phyloP scores from a whole-genome alignment of 37 sponge, comb jelly and placozoan species.

The Agelas oroides region DNA sequence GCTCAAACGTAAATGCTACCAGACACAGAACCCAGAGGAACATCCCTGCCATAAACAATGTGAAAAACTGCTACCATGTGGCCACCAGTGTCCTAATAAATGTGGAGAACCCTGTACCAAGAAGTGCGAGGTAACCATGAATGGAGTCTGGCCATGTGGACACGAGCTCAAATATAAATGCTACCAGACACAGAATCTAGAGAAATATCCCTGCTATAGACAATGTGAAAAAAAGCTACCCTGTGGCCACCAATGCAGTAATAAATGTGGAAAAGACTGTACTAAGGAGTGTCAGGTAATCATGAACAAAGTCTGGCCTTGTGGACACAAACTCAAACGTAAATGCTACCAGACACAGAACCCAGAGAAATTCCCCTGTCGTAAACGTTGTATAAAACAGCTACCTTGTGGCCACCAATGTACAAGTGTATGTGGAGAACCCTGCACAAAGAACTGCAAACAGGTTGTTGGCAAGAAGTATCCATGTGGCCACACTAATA shows the following conservation, averaged over 20 bases:
- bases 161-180: background rate
- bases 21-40: background rate
- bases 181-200: background rate
- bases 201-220: constrained; percentile 20
- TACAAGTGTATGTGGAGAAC: constrained; percentile 41
- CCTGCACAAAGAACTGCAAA: too few relatives aligned
- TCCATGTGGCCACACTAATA: constrained; percentile 46
- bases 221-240: constrained; percentile 48
- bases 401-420: constrained; percentile 75
- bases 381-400: constrained; percentile 18
- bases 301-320: background rate
- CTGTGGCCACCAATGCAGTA: constrained; percentile 48
- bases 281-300: background rate
- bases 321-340: constrained; percentile 21
- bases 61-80: constrained; percentile 57
- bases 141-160: background rate
- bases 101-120: constrained; percentile 52
- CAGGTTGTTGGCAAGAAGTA: background rate
- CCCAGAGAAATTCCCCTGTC: constrained; percentile 56
- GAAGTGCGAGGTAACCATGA: background rate
- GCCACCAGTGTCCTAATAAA: constrained; percentile 57
- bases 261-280: constrained; percentile 32
- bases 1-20: constrained; percentile 14
- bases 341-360: constrained; percentile 10
- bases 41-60: constrained; percentile 48